Base-by-base conservation (phyloP, 1,140 invertebrate genomes). In the Drosophila takahashii region DNA sequence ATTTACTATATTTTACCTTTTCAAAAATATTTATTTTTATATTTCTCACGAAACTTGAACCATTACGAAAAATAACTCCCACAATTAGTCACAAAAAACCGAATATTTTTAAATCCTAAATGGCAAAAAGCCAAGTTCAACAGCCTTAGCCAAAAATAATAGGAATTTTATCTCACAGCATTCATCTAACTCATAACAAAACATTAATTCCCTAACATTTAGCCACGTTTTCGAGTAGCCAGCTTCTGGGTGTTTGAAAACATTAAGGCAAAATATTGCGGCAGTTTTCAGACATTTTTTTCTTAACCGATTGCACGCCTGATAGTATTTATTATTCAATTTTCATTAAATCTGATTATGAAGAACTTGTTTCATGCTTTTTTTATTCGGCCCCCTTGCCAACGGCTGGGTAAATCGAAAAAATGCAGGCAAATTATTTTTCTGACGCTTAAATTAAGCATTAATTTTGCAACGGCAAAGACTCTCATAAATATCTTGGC, bases 321-420 rank as follows among this genome's bases (percentile, higher is more conserved):
- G 84, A 87, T 89, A 83, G 81, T 87, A 89, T 87, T 89, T 87
- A 87, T 87, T 87, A 87, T 87, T 87, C 84, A 87, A 83, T 87
- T 87, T 89, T 83, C 76, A 83, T 87, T 89, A 87, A 83, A 83
- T 87, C 83, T 87, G 83, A 87, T 87, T 87, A 87, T 47, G 52
- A 27, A 27, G 32, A 83, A 87, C 83, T 61, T 45, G 83, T 87
- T 87, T 75, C 29, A n/a, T 32, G 56, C 41, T 58, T 29, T 45
- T 34, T 18, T 9, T 58, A 22, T 22, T 22, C 22, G 39, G 41
- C 56, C 9, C 0, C 47, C 47, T 29, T 50, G 27, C 47, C 47
- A 50, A 50, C 47, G 47, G 27, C 47, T 50, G 45, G 22, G 45
- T 36, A 45, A 39, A 62, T 39, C 34, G 37, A 65, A 79, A 76